Percentiles rank a stretch among this genome's conserved stretches.
phyloP scores from a whole-genome alignment of 2,888 invertebrate species.

The Bimastos eiseni region DNA sequence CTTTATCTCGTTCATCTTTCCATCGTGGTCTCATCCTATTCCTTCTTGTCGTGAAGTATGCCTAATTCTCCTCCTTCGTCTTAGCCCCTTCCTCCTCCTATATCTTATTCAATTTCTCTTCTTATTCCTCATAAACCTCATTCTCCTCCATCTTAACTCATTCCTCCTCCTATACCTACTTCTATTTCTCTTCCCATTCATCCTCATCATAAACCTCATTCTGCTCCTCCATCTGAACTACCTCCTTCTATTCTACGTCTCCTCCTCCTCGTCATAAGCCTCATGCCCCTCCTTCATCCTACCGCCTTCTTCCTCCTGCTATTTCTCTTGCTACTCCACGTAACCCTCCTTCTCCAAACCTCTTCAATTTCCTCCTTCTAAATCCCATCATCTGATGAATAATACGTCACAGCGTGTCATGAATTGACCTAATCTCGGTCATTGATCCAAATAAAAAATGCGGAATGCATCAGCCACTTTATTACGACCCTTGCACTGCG shows the following conservation, averaged over 20 bases:
- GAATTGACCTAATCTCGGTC: background rate
- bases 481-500: background rate
- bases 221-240: background rate
- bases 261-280: background rate
- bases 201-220: background rate
- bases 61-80: too few species aligned
- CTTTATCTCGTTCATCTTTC: too few species aligned
- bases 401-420: background rate
- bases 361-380: too few species aligned
- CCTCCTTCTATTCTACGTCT: background rate
- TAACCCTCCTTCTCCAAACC: background rate
- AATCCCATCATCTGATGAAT: too few species aligned
- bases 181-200: background rate
- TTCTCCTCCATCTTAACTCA: too few species aligned
- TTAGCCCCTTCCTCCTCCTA: background rate
- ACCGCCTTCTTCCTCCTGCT: background rate
- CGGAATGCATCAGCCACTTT: background rate
- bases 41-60: too few species aligned
- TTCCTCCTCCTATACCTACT: background rate
- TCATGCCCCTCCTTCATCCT: background rate
- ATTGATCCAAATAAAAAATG: background rate
- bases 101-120: background rate
- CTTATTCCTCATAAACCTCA: background rate
- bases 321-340: background rate
- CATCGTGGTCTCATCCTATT: too few species aligned